Evolutionary conservation across 1,140 invertebrate genomes (phyloP).

Genomic region (Zaprionus inermis): DNA sequence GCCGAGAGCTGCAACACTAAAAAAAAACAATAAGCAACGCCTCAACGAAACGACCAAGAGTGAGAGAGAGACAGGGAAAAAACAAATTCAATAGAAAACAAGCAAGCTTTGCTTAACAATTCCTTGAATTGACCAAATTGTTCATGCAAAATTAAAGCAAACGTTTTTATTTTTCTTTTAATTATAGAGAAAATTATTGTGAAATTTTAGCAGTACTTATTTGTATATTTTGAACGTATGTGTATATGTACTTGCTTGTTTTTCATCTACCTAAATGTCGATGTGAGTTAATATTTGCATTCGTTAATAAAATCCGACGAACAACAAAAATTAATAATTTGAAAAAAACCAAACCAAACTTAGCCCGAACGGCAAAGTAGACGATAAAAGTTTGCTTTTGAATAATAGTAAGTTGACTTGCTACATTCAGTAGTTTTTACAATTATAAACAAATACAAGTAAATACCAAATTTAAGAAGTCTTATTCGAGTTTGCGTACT

Average conservation of each 20-base stretch:
- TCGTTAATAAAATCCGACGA: constrained; percentile 59
- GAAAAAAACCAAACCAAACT: constrained; percentile 32
- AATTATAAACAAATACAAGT: constrained; percentile 22
- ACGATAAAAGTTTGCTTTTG: neutral
- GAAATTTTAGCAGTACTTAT: constrained; percentile 78
- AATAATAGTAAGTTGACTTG: constrained; percentile 12
- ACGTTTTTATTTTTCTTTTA: constrained; percentile 64
- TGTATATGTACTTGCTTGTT: constrained; percentile 58
- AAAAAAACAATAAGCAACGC: constrained; percentile 75
- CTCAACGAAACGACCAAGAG: constrained; percentile 33
- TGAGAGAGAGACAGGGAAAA: neutral
- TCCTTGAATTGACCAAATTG: constrained; percentile 65
- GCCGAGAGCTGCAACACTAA: constrained; percentile 26
- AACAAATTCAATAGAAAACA: constrained; percentile 30
- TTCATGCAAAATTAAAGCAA: constrained; percentile 73
- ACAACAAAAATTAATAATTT: constrained; percentile 40
- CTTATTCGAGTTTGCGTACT: constrained; percentile 44
- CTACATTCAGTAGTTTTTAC: constrained; percentile 5
- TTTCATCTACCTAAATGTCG: constrained; percentile 67
- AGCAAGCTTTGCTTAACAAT: constrained; percentile 62
- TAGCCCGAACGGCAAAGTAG: constrained; percentile 11
- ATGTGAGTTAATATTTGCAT: constrained; percentile 63
- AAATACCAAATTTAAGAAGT: constrained; percentile 23
- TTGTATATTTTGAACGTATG: constrained; percentile 73
- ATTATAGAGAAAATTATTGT: constrained; percentile 79